These are phyloP conservation scores for Mallateleia sp. DNA, from an alignment of 2,888 invertebrate species.

Conservation along the genomic window DNA sequence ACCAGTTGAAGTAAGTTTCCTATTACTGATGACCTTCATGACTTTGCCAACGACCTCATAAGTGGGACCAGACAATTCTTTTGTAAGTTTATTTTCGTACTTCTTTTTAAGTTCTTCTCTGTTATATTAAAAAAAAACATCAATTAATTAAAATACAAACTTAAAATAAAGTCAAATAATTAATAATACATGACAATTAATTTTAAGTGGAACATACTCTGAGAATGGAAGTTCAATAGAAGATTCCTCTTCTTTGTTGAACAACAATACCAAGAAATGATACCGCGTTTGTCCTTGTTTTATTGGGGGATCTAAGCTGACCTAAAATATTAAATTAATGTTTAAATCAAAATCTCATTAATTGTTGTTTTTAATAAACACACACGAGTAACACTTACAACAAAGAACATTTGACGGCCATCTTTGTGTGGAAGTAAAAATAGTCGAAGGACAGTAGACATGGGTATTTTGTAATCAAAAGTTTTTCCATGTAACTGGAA, in stretches of 20 bases:
- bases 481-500: constrained; percentile 99
- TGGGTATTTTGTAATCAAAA: constrained; percentile 99
- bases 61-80: constrained; percentile 97
- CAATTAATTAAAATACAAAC: not conserved
- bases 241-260: constrained; percentile 98
- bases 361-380: not conserved
- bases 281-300: constrained; percentile 99
- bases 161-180: constrained; percentile 13
- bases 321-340: constrained; percentile 87
- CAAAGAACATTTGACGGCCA: constrained; percentile 99
- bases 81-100: constrained; percentile 97
- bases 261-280: constrained; percentile 98
- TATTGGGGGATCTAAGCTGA: constrained; percentile 99
- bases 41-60: constrained; percentile 99
- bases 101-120: constrained; percentile 97
- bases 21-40: constrained; percentile 98
- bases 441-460: constrained; percentile 98
- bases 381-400: constrained; percentile 91
- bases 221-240: constrained; percentile 97
- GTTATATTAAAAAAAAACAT: constrained; percentile 80
- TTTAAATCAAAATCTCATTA: not conserved
- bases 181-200: constrained; percentile 6
- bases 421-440: constrained; percentile 99
- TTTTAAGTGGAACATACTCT: constrained; percentile 92
- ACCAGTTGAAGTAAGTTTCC: constrained; percentile 98